Evolutionary conservation across 2,113 vertebrate species (phyloP).

Genomic region (Tachycineta bicolor): DNA sequence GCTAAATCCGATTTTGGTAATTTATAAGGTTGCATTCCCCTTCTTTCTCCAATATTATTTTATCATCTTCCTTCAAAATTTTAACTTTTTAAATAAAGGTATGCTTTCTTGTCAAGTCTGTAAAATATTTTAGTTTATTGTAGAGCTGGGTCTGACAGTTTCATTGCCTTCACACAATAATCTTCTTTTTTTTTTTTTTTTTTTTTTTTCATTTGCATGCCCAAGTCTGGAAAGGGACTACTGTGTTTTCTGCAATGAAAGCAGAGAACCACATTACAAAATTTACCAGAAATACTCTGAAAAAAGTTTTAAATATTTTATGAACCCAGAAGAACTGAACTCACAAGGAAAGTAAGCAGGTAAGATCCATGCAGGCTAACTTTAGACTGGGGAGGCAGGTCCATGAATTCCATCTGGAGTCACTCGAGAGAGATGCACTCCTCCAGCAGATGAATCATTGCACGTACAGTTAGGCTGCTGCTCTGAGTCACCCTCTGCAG

Average conservation of each 20-base stretch:
- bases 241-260: neutral
- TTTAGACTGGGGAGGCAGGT: neutral
- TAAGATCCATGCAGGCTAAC: neutral
- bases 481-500: conserved; percentile 8
- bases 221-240: neutral
- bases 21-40: neutral
- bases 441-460: conserved; percentile 9
- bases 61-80: neutral
- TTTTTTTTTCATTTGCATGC: neutral
- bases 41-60: neutral
- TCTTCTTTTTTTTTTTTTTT: neutral
- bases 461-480: neutral
- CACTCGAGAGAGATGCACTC: neutral
- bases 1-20: neutral
- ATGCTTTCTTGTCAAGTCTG: neutral
- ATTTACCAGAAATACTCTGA: neutral
- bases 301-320: neutral
- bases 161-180: neutral
- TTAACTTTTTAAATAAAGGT: neutral
- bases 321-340: neutral
- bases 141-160: neutral
- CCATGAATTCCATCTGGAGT: neutral
- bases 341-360: neutral
- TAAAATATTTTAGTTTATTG: conserved; percentile 13
- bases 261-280: neutral